Conservation (phyloP, 2,888 invertebrate species). For the Hypercompe scribonia region DNA sequence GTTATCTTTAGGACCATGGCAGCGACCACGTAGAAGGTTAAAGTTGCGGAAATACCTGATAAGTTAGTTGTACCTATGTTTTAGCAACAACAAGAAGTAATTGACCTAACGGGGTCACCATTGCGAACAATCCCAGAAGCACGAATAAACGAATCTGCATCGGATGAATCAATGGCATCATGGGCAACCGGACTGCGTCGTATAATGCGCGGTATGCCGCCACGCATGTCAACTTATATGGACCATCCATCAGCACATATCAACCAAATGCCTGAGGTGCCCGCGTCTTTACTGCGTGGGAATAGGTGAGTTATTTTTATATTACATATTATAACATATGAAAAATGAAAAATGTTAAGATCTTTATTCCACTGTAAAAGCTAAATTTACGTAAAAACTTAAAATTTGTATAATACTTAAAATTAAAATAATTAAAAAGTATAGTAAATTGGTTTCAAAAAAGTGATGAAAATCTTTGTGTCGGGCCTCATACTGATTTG, state of each 20-base stretch:
- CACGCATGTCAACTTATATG: slow-evolving; percentile 21
- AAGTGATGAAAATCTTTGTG: too few species aligned
- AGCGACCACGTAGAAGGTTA: too few species aligned
- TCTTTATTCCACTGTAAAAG: too few species aligned
- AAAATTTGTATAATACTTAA: too few species aligned
- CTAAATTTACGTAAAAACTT: too few species aligned
- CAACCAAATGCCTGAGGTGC: slow-evolving; percentile 39
- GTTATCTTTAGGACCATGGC: too few species aligned
- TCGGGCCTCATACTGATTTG: too few species aligned
- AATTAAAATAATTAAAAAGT: too few species aligned
- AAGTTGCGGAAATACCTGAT: too few species aligned
- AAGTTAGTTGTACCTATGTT: background rate
- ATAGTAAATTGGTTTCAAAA: too few species aligned
- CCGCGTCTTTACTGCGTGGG: slow-evolving; percentile 58
- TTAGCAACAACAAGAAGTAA: slow-evolving; percentile 74
- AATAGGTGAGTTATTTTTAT: slow-evolving; percentile 54
- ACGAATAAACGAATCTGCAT: slow-evolving; percentile 17
- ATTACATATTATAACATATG: background rate
- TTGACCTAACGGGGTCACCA: slow-evolving; percentile 74
- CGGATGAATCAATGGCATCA: slow-evolving; percentile 18
- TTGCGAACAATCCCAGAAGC: slow-evolving; percentile 39
- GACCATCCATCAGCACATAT: slow-evolving; percentile 35
- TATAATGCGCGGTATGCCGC: slow-evolving; percentile 37
- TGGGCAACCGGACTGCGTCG: slow-evolving; percentile 35
- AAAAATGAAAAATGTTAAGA: too few species aligned